Percentiles rank a stretch among this genome's conserved stretches.
These are phyloP conservation scores for Aromia moschata DNA, from an alignment of 2,888 invertebrate species.

Conservation along the genomic window DNA sequence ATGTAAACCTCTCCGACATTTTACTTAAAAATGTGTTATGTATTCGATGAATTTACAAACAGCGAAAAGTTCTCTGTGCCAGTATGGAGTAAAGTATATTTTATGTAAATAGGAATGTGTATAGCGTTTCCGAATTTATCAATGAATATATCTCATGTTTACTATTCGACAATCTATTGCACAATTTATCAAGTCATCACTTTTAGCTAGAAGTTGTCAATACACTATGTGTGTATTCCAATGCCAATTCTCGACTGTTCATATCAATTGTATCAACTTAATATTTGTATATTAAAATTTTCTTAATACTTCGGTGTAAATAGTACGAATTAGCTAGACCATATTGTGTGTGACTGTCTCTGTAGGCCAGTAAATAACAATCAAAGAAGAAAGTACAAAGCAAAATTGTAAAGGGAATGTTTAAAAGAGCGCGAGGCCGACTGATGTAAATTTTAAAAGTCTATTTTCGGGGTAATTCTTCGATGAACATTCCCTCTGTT, in stretches of 20 bases:
- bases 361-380: constrained; percentile 46
- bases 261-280: constrained; percentile 45
- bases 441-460: constrained; percentile 26
- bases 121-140: constrained; percentile 45
- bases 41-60: no score
- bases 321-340: constrained; percentile 51
- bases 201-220: constrained; percentile 44
- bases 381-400: constrained; percentile 52
- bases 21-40: no score
- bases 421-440: constrained; percentile 31
- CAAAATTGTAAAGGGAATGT: constrained; percentile 40
- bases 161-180: constrained; percentile 58
- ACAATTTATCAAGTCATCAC: constrained; percentile 47
- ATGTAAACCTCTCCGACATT: no score
- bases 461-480: constrained; percentile 28
- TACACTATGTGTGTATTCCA: constrained; percentile 45
- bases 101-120: constrained; percentile 28
- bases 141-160: constrained; percentile 48
- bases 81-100: constrained; percentile 8
- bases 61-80: constrained; percentile 19
- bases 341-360: constrained; percentile 50
- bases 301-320: constrained; percentile 56
- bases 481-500: constrained; percentile 41
- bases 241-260: constrained; percentile 44
- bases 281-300: constrained; percentile 51